Percentiles rank a stretch among this genome's conserved stretches.
phyloP scores from a whole-genome alignment of 2,888 invertebrate genomes.

The Auanema freiburgensis region DNA sequence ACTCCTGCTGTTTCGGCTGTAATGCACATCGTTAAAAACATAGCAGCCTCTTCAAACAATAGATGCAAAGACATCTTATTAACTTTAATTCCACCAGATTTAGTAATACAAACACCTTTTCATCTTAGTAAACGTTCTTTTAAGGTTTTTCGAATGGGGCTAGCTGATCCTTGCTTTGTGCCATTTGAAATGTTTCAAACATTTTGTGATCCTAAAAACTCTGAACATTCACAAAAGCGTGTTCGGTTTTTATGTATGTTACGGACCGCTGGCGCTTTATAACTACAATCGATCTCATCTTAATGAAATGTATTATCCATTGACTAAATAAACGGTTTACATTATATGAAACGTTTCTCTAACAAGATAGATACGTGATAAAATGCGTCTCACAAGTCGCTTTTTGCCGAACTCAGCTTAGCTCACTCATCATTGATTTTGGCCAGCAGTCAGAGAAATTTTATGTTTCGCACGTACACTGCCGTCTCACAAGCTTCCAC shows the following conservation, averaged over 20 bases:
- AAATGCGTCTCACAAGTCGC: too few species aligned
- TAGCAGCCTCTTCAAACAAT: slow-evolving; percentile 11
- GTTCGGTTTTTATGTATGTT: slow-evolving; percentile 18
- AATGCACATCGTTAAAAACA: slow-evolving; percentile 15
- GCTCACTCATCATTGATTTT: too few species aligned
- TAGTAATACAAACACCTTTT: not conserved
- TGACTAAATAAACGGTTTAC: too few species aligned
- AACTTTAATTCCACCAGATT: slow-evolving; percentile 14
- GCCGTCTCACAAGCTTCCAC: too few species aligned
- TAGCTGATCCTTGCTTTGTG: slow-evolving; percentile 11
- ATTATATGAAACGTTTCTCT: too few species aligned
- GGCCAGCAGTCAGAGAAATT: too few species aligned
- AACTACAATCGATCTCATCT: too few species aligned
- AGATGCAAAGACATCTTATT: slow-evolving; percentile 11
- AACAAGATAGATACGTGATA: too few species aligned
- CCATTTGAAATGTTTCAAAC: slow-evolving; percentile 15
- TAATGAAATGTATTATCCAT: too few species aligned
- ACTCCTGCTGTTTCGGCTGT: slow-evolving; percentile 13
- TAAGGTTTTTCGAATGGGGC: slow-evolving; percentile 18
- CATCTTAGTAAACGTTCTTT: not conserved
- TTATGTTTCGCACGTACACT: too few species aligned
- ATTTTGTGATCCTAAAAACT: slow-evolving; percentile 14
- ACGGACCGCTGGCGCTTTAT: slow-evolving; percentile 1
- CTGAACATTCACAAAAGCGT: slow-evolving; percentile 5
- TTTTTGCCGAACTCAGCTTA: too few species aligned